Evolutionary conservation across 2,888 invertebrate genomes (phyloP).

Genomic region (Tipula unca): DNA sequence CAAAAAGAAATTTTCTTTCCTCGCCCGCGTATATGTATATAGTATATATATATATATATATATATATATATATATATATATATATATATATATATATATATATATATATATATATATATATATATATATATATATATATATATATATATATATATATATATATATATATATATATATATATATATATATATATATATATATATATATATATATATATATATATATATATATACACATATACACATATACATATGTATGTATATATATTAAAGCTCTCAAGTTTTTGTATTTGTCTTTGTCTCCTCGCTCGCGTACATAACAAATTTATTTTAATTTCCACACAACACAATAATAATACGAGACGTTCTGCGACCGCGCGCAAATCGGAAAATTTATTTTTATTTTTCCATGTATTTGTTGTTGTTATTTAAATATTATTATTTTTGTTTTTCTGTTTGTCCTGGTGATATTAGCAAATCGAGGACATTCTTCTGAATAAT

Average conservation of each 20-base stretch:
- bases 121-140: no score
- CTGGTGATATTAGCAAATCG: slow-evolving; percentile 8
- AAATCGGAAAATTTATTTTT: slow-evolving; percentile 3
- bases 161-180: no score
- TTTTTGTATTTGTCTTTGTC: not conserved
- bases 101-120: no score
- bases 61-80: no score
- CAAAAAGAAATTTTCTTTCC: not conserved
- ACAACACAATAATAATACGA: not conserved
- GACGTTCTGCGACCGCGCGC: slow-evolving; percentile 8
- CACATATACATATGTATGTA: no score
- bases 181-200: no score
- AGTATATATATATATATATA: no score
- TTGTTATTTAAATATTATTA: not conserved
- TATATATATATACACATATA: no score
- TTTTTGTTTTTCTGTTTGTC: not conserved
- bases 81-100: no score
- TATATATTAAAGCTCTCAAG: not conserved
- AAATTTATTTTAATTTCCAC: slow-evolving; percentile 8
- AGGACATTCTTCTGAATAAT: not conserved
- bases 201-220: no score
- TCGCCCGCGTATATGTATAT: not conserved
- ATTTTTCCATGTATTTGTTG: not conserved
- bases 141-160: no score
- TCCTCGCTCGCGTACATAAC: not conserved